Evolutionary conservation across 2,113 vertebrate genomes (phyloP).

Genomic region (Excalfactoria chinensis): DNA sequence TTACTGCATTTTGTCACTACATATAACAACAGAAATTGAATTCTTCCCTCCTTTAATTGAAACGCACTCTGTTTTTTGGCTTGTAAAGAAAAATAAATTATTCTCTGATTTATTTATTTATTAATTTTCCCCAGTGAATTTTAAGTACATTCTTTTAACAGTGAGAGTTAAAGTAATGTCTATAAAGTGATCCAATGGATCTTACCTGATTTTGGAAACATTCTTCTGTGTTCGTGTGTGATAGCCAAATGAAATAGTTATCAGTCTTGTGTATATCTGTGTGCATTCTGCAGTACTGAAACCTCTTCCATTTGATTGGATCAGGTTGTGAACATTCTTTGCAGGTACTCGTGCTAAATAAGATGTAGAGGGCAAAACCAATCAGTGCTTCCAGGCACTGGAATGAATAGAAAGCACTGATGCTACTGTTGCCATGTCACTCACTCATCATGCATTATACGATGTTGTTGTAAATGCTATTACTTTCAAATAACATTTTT

Average conservation of each 20-base stretch:
- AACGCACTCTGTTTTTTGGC: fast-evolving
- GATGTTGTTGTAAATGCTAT: constrained; percentile 42
- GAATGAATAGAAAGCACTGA: background rate
- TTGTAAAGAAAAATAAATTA: background rate
- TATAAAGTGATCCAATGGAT: background rate
- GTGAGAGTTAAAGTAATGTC: background rate
- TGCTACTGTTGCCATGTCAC: constrained; percentile 24
- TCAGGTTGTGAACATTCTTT: background rate
- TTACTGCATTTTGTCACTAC: background rate
- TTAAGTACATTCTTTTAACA: background rate
- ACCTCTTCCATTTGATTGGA: background rate
- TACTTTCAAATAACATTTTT: background rate
- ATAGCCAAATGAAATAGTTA: background rate
- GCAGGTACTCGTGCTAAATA: background rate
- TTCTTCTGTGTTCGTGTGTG: background rate
- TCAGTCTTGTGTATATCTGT: background rate
- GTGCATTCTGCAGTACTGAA: background rate
- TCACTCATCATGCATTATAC: constrained; percentile 7
- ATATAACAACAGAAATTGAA: background rate
- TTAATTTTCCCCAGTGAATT: background rate
- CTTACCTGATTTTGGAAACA: background rate
- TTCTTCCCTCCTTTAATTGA: background rate
- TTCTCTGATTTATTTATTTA: background rate
- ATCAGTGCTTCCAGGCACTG: background rate
- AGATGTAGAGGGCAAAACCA: background rate